phyloP scores from a whole-genome alignment of 2,888 invertebrate genomes.

The Lepidocyrtoides sp. region DNA sequence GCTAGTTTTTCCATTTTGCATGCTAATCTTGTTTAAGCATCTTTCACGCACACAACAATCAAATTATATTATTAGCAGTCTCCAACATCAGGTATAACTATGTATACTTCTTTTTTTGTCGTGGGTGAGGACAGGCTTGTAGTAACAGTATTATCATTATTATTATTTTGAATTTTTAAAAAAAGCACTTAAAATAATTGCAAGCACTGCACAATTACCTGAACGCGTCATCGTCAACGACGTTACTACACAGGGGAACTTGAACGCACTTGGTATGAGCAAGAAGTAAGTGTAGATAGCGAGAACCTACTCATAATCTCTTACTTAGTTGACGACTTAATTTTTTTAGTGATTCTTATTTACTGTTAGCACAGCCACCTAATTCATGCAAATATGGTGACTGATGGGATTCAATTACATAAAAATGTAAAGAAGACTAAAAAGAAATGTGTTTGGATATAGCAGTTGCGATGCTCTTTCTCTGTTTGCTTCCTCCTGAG shows the following conservation, averaged over 20 bases:
- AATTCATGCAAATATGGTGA: neutral
- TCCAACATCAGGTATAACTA: neutral
- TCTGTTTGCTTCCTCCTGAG: neutral
- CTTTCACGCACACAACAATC: constrained; percentile 68
- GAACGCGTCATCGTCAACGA: neutral
- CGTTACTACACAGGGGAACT: constrained; percentile 51
- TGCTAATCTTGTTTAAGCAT: constrained; percentile 76
- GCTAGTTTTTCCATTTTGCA: constrained; percentile 73
- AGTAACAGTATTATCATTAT: constrained; percentile 9
- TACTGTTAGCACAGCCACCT: neutral
- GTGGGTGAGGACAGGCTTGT: neutral
- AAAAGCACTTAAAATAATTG: constrained; percentile 62
- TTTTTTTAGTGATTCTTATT: neutral
- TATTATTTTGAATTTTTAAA: constrained; percentile 43
- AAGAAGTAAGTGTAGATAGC: neutral
- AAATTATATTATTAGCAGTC: constrained; percentile 43
- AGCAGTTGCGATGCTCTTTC: neutral
- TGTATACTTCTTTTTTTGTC: neutral
- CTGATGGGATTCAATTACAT: neutral
- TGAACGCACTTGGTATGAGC: neutral
- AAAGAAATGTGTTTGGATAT: neutral
- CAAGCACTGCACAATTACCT: constrained; percentile 36
- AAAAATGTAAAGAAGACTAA: neutral
- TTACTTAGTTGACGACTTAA: neutral
- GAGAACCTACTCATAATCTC: neutral